phyloP scores from a whole-genome alignment of 2,113 vertebrate genomes.

The Sisor rabdophorus region DNA sequence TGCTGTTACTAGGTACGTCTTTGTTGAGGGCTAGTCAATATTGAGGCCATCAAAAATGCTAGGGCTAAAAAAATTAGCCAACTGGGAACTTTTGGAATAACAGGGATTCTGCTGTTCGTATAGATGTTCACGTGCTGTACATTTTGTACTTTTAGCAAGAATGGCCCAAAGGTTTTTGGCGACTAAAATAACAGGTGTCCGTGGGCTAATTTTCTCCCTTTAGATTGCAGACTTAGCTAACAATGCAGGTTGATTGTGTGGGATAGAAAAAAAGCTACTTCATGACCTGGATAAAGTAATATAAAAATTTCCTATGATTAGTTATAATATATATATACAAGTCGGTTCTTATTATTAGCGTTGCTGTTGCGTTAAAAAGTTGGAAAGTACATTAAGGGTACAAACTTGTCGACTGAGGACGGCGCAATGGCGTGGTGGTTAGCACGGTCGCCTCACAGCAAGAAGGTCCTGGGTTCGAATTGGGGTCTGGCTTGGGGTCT shows the following conservation, averaged over 20 bases:
- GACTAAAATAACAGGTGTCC: conserved; percentile 51
- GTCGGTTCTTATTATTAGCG: too few relatives aligned
- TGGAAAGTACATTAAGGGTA: too few relatives aligned
- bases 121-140: conserved; percentile 32
- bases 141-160: conserved; percentile 14
- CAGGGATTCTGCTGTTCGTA: conserved; percentile 38
- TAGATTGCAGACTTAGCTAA: conserved; percentile 58
- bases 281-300: conserved; percentile 53
- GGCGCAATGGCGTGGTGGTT: too few relatives aligned
- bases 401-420: too few relatives aligned
- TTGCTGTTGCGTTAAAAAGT: too few relatives aligned
- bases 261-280: conserved; percentile 51
- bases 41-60: not conserved
- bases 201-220: conserved; percentile 66
- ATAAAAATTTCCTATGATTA: conserved; percentile 5
- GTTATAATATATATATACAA: too few relatives aligned
- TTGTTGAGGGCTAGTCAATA: conserved; percentile 4
- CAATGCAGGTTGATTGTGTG: conserved; percentile 67
- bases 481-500: too few relatives aligned
- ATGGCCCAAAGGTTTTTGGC: conserved; percentile 44
- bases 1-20: conserved; percentile 25
- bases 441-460: too few relatives aligned
- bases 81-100: not conserved
- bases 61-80: not conserved
- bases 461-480: too few relatives aligned